A percentile compares a stretch with the other conserved stretches of the same genome.
Evolutionary conservation across 2,888 invertebrate species (phyloP).

Genomic region (Eristalis intricaria): DNA sequence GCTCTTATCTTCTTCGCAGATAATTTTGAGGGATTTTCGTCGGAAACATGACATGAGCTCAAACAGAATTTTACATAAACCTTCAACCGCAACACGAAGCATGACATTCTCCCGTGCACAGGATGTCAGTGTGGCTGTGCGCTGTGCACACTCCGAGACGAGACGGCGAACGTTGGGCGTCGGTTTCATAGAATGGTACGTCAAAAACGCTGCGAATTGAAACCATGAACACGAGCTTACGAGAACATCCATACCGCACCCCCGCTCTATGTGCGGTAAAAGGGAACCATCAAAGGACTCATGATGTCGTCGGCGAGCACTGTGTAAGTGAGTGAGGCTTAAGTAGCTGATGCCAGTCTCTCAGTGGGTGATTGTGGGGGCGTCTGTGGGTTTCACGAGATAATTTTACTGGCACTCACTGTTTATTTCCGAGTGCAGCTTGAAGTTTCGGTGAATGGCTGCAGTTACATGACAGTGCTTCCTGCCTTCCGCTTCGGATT

Average conservation of each 20-base stretch:
- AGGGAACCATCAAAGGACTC: constrained; percentile 16
- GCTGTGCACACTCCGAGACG: background rate
- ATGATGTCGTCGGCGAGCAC: background rate
- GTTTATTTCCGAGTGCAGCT: constrained; percentile 16
- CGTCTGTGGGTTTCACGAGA: background rate
- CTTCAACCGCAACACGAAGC: constrained; percentile 61
- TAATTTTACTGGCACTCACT: constrained; percentile 16
- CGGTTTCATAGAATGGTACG: constrained; percentile 45
- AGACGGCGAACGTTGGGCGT: background rate
- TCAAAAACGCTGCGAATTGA: constrained; percentile 59
- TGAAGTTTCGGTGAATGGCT: constrained; percentile 8
- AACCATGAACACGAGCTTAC: constrained; percentile 37
- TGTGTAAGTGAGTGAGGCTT: background rate
- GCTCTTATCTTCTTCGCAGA: constrained; percentile 60
- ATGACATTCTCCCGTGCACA: constrained; percentile 20
- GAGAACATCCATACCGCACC: background rate
- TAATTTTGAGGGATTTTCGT: constrained; percentile 67
- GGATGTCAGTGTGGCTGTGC: background rate
- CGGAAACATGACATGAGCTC: constrained; percentile 66
- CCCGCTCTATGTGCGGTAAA: background rate
- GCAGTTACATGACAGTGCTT: constrained; percentile 6
- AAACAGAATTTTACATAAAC: constrained; percentile 71
- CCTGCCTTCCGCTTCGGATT: background rate
- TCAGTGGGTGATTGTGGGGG: background rate
- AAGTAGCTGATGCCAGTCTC: background rate